These are phyloP conservation scores for Cichlasoma orientale DNA, from an alignment of 2,797 vertebrate species.

Conservation along the genomic window DNA sequence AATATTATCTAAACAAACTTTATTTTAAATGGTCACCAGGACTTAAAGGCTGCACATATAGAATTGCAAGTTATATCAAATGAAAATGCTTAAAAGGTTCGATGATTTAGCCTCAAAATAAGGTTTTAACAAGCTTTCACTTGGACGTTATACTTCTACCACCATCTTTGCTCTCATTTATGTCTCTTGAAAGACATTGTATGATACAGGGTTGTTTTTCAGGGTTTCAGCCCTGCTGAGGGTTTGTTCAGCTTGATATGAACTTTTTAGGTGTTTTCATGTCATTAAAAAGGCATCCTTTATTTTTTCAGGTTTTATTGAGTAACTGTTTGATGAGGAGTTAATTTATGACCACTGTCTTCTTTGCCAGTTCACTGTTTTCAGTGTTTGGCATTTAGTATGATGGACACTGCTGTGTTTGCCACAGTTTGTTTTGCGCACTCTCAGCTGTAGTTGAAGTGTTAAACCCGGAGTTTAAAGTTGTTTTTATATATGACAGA, in stretches of 20 bases:
- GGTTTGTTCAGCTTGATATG: too few relatives aligned
- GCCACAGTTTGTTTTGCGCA: rapidly evolving
- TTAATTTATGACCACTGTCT: background rate
- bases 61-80: background rate
- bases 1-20: background rate
- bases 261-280: rapidly evolving
- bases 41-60: background rate
- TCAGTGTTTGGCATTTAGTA: background rate
- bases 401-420: background rate
- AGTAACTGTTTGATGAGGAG: background rate
- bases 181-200: background rate
- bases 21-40: background rate
- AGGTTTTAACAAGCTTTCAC: too few relatives aligned
- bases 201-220: background rate
- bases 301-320: background rate
- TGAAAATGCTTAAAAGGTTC: background rate
- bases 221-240: background rate
- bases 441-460: background rate
- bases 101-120: background rate
- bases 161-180: too few relatives aligned
- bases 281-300: background rate
- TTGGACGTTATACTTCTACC: too few relatives aligned
- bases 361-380: background rate
- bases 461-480: background rate
- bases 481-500: background rate